Conservation (phyloP, 1,140 invertebrate genomes). For the Lutraria rhynchaena region DNA sequence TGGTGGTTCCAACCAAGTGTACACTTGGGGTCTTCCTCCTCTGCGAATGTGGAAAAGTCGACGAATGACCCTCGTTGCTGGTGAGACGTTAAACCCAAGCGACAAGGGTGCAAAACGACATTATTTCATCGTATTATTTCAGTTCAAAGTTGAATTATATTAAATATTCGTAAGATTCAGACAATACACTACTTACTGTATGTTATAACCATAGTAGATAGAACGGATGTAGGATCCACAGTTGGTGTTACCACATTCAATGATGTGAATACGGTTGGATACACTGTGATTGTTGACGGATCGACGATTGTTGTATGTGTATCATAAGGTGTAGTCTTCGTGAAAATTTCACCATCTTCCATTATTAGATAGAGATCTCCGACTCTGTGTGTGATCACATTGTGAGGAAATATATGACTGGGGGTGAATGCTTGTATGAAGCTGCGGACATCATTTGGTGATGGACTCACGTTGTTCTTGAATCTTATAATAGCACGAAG, state of each 20-base stretch:
- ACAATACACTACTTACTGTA: constrained; percentile 24
- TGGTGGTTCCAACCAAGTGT: too few relatives aligned
- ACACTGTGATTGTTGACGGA: not conserved
- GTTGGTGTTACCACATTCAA: constrained; percentile 4
- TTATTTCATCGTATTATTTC: too few relatives aligned
- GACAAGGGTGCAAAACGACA: too few relatives aligned
- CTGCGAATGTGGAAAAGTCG: too few relatives aligned
- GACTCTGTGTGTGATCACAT: constrained; percentile 38
- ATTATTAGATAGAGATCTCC: constrained; percentile 43
- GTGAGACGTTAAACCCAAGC: too few relatives aligned
- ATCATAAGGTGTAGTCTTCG: not conserved
- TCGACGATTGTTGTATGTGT: not conserved
- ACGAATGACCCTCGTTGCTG: too few relatives aligned
- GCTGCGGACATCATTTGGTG: not conserved
- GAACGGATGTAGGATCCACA: not conserved
- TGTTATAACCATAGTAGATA: not conserved
- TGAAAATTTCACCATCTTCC: not conserved
- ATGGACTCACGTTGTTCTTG: not conserved
- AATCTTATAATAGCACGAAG: constrained; percentile 31
- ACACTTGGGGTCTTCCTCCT: too few relatives aligned
- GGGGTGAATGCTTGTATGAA: constrained; percentile 1
- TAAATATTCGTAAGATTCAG: too few relatives aligned
- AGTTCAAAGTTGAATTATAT: too few relatives aligned
- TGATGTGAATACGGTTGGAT: constrained; percentile 13
- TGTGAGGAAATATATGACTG: constrained; percentile 35